phyloP scores from a whole-genome alignment of 2,888 invertebrate species.

The Amiota mariae region DNA sequence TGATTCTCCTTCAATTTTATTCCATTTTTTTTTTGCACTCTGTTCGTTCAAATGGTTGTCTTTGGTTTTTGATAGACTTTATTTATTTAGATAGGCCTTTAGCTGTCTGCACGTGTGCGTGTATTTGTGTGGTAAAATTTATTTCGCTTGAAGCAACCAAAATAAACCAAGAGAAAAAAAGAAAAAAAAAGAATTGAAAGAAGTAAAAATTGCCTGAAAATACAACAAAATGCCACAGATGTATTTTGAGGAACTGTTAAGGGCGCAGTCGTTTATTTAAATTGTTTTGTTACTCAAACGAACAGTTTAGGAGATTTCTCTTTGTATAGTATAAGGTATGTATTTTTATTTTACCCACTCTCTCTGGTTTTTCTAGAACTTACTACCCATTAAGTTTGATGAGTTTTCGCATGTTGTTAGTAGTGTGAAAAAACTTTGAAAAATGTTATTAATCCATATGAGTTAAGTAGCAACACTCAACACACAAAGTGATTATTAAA shows the following conservation, averaged over 20 bases:
- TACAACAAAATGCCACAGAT: not conserved
- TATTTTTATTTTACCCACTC: too few species aligned
- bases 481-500: too few species aligned
- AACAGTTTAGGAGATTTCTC: not conserved
- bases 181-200: not conserved
- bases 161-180: not conserved
- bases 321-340: too few species aligned
- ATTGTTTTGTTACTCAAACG: conserved; percentile 10
- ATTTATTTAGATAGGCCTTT: conserved; percentile 2
- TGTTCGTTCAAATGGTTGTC: not conserved
- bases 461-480: too few species aligned
- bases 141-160: not conserved
- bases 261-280: conserved; percentile 9
- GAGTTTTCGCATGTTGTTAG: too few species aligned
- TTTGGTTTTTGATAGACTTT: conserved; percentile 4
- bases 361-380: too few species aligned
- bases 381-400: too few species aligned
- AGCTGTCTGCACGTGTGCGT: not conserved
- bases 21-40: not conserved
- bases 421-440: too few species aligned
- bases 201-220: not conserved
- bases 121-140: not conserved
- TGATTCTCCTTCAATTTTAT: not conserved
- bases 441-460: too few species aligned
- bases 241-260: not conserved